A percentile compares a stretch with the other conserved stretches of the same genome.
Evolutionary conservation across 2,888 invertebrate species (phyloP).

Genomic region (Spisula subtruncata): DNA sequence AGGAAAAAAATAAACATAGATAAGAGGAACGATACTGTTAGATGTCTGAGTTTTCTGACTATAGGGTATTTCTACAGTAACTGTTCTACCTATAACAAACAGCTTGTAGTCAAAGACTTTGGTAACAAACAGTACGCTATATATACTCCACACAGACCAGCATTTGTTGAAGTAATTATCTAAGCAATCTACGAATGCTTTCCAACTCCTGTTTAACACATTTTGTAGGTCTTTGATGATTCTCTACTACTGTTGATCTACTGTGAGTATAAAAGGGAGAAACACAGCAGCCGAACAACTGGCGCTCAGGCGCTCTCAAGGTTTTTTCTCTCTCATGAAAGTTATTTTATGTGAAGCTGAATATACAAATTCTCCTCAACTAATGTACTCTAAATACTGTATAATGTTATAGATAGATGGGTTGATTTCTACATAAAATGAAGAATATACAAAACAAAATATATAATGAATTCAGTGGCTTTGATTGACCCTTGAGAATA

Average conservation of each 20-base stretch:
- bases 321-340: slow-evolving; percentile 6
- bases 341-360: not conserved
- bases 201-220: slow-evolving; percentile 36
- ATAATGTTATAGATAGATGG: too few species aligned
- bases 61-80: not conserved
- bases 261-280: not conserved
- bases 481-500: too few species aligned
- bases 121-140: not conserved
- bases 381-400: not conserved
- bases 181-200: slow-evolving; percentile 37
- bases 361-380: not conserved
- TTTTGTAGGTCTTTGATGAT: slow-evolving; percentile 34
- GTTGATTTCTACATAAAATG: too few species aligned
- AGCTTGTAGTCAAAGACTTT: not conserved
- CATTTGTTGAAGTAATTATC: slow-evolving; percentile 47
- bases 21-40: too few species aligned
- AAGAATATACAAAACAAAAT: too few species aligned
- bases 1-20: too few species aligned
- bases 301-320: not conserved
- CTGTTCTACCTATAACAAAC: slow-evolving; percentile 3
- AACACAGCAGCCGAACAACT: not conserved
- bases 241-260: not conserved
- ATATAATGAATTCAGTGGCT: too few species aligned
- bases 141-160: slow-evolving; percentile 33
- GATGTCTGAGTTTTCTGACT: not conserved